These are phyloP conservation scores for Neomorphus geoffroyi DNA, from an alignment of 2,797 vertebrate species.

Conservation along the genomic window DNA sequence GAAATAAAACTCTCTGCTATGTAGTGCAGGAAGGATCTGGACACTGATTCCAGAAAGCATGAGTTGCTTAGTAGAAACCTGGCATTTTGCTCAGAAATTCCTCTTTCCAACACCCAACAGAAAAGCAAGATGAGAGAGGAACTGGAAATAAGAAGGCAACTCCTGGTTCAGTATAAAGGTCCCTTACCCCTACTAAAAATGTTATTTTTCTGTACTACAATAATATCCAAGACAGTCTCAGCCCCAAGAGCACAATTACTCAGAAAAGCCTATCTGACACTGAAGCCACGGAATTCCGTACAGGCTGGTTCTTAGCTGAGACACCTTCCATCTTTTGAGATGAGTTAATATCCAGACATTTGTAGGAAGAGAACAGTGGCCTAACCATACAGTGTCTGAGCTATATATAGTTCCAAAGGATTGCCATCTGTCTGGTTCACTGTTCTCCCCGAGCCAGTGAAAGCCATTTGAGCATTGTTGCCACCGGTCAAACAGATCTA, in stretches of 20 bases:
- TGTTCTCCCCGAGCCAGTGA: neutral
- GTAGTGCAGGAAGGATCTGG: neutral
- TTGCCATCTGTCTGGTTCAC: neutral
- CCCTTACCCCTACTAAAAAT: neutral
- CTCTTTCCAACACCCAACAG: neutral
- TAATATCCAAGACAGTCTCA: neutral
- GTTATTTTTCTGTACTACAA: neutral
- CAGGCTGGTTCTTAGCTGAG: neutral
- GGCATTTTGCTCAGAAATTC: neutral
- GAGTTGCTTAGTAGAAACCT: neutral
- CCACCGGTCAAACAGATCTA: neutral
- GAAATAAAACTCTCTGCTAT: slow-evolving; percentile 14
- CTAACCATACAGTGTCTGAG: neutral
- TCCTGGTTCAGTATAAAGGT: neutral
- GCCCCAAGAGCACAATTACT: neutral
- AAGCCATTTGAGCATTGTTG: neutral
- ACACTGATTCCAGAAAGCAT: neutral
- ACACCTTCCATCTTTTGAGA: neutral
- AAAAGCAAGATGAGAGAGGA: neutral
- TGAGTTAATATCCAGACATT: neutral
- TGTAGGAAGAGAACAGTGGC: neutral
- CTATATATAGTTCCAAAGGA: neutral
- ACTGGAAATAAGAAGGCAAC: neutral
- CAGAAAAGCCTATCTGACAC: neutral
- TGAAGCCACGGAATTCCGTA: neutral